phyloP scores from a whole-genome alignment of 2,113 vertebrate species.

The Melanotaenia duboulayi region DNA sequence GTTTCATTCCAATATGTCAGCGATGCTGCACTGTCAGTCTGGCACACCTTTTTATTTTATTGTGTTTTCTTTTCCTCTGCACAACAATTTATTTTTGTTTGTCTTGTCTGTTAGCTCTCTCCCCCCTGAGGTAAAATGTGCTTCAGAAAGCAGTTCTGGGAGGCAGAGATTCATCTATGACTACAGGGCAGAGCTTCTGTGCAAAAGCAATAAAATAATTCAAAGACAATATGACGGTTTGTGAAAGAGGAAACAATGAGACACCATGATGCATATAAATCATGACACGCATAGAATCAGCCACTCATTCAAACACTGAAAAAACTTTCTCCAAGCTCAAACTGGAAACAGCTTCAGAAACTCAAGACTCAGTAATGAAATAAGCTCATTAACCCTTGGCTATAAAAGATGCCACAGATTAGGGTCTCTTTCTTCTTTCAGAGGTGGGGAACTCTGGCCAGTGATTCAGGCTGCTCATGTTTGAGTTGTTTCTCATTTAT shows the following conservation, averaged over 20 bases:
- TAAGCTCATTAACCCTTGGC: no score
- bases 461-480: no score
- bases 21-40: constrained; percentile 33
- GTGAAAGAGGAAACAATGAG: constrained; percentile 41
- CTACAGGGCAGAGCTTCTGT: constrained; percentile 23
- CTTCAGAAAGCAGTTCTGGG: constrained; percentile 34
- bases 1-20: constrained; percentile 54
- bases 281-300: constrained; percentile 9
- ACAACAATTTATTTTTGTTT: constrained; percentile 31
- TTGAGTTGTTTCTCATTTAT: no score
- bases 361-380: no score
- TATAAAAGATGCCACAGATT: no score
- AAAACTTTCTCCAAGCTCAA: constrained; percentile 3
- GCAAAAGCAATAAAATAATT: constrained; percentile 33
- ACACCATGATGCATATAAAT: constrained; percentile 22
- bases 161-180: constrained; percentile 41
- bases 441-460: no score
- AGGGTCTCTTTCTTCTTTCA: no score
- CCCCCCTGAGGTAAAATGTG: constrained; percentile 28
- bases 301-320: not conserved
- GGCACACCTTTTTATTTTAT: constrained; percentile 14
- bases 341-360: not conserved
- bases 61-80: constrained; percentile 8
- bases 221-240: constrained; percentile 35
- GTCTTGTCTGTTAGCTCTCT: constrained; percentile 18